Evolutionary conservation across 2,888 invertebrate genomes (phyloP), one percentile per base, ranked within the genome.

Genomic region (Eurytoma californica): DNA sequence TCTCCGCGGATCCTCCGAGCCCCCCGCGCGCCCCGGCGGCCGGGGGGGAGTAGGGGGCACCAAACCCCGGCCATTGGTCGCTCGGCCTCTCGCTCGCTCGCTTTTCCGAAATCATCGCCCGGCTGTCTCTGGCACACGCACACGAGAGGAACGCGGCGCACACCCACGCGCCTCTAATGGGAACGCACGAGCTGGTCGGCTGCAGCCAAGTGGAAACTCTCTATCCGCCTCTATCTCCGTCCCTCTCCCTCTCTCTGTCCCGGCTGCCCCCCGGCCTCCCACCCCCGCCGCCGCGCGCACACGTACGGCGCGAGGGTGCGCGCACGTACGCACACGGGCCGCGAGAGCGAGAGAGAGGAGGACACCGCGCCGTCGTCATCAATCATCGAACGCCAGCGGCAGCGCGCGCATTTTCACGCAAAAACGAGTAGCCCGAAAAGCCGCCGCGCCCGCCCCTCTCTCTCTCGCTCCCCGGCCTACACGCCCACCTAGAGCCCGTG

Each of bases 331-430:
- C 14, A n/a, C 51, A 14, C 60, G n/a, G 7, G 66, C 5, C 16
- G 74, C 61, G 53, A 53, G 70, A 53, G 63, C 14, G 72, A 72
- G 68, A 57, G 66, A 51, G 53, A 20, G 80, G 70, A 67, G 60
- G 78, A 55, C 80, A 81, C 80, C 55, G 81, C 83, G 84, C 83
- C 87, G 86, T 87, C 87, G 89, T 89, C 89, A 89, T 89, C 89
- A 89, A 89, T 89, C 89, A 89, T 89, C 87, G 86, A 88, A 86
- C 86, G 89, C 89, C 88, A 88, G 85, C 85, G 85, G 84, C 89
- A 88, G 88, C 83, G 85, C 86, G 85, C 86, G 85, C n/a, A n/a
- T 86, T 68, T 68, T 61, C 86, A 87, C 87, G 85, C 86, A 86
- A 87, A 86, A 88, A 87, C 87, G 85, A 58, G 69, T 72, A 73